Conservation (phyloP, 1,140 invertebrate genomes). For the Drosophila rufa region DNA sequence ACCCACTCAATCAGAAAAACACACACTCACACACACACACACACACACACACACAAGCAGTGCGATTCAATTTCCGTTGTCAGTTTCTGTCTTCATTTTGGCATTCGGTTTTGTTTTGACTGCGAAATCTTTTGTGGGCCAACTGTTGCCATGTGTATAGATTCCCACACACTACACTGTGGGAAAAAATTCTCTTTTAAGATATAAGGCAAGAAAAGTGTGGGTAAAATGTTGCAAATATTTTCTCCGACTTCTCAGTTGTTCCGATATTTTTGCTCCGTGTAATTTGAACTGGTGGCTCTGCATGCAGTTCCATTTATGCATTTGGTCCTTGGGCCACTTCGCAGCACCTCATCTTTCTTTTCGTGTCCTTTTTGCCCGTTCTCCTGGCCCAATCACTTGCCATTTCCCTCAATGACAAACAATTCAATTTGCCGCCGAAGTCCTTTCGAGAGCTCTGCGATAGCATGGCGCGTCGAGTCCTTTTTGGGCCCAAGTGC, state of each 20-base stretch:
- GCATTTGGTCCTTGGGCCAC: conserved; percentile 36
- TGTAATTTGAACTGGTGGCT: not conserved
- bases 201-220: not conserved
- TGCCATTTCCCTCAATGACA: conserved; percentile 32
- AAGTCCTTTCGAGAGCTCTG: conserved; percentile 26
- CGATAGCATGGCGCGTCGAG: not conserved
- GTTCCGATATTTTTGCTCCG: not conserved
- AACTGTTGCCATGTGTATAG: conserved; percentile 55
- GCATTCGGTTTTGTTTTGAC: conserved; percentile 44
- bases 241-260: too few relatives aligned
- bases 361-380: not conserved
- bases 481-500: conserved; percentile 9
- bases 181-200: not conserved
- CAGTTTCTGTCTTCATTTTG: conserved; percentile 54
- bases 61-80: conserved; percentile 59
- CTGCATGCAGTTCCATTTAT: conserved; percentile 17
- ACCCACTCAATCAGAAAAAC: conserved; percentile 25
- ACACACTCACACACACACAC: not conserved
- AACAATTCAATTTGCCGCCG: conserved; percentile 76
- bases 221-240: not conserved
- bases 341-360: conserved; percentile 25
- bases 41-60: not conserved
- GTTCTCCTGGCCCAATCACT: not conserved
- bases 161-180: conserved; percentile 33
- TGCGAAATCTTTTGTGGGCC: conserved; percentile 49